Evolutionary conservation across 2,797 vertebrate genomes (phyloP).

Genomic region (Phrynocephalus forsythii): DNA sequence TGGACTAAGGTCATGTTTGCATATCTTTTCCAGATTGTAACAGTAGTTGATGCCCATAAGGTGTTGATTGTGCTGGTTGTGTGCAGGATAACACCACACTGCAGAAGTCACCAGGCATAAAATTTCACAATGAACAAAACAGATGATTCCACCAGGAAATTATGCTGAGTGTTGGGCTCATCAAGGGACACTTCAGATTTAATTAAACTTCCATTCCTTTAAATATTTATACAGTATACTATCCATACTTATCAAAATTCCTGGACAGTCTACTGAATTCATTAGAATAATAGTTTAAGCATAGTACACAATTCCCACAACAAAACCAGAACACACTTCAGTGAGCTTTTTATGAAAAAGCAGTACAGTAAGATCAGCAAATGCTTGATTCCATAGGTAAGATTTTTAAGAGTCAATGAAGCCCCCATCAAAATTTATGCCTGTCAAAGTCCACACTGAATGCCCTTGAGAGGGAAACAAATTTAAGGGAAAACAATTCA

Average conservation of each 20-base stretch:
- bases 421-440: background rate
- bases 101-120: background rate
- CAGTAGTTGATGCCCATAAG: background rate
- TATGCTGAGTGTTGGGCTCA: constrained; percentile 29
- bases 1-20: background rate
- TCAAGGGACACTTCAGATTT: constrained; percentile 43
- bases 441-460: constrained; percentile 36
- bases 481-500: constrained; percentile 40
- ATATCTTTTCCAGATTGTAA: background rate
- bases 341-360: background rate
- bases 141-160: constrained; percentile 33
- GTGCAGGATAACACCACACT: background rate
- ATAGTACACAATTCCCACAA: background rate
- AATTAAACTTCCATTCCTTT: constrained; percentile 52
- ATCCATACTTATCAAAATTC: background rate
- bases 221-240: background rate
- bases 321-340: background rate
- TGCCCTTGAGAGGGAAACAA: constrained; percentile 33
- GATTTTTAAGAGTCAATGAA: background rate
- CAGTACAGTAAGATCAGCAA: background rate
- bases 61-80: background rate
- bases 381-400: background rate
- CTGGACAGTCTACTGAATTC: background rate
- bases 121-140: constrained; percentile 5
- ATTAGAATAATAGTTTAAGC: background rate